Evolutionary conservation across 1,140 invertebrate species (phyloP).

Genomic region (Helicoverpa armigera): DNA sequence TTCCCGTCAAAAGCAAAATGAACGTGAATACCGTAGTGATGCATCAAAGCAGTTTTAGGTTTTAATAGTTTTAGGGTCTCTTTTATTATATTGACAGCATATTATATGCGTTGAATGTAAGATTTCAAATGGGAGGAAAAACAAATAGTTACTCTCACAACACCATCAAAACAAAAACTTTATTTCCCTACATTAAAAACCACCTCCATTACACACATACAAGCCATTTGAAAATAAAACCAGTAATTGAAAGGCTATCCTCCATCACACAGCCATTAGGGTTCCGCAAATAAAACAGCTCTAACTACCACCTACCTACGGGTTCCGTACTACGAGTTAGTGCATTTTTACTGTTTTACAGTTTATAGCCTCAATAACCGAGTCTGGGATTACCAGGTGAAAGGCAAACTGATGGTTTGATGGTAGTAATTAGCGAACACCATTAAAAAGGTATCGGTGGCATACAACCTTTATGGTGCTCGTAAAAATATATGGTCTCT

Average conservation of each 20-base stretch:
- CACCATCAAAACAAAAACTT: too few species aligned
- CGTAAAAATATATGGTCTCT: not conserved
- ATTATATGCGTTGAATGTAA: too few species aligned
- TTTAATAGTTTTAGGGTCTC: too few species aligned
- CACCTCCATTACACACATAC: not conserved
- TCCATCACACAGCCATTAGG: slow-evolving; percentile 6
- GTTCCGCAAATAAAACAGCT: not conserved
- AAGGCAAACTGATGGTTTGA: not conserved
- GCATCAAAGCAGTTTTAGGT: too few species aligned
- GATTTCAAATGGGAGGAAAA: too few species aligned
- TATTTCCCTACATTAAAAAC: too few species aligned
- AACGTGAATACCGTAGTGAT: too few species aligned
- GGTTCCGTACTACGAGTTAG: not conserved
- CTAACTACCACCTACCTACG: not conserved
- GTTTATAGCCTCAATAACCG: slow-evolving; percentile 11
- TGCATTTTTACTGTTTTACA: slow-evolving; percentile 4
- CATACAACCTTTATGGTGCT: not conserved
- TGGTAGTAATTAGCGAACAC: not conserved
- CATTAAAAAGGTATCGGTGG: not conserved
- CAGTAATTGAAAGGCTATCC: not conserved
- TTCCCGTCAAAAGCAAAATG: too few species aligned
- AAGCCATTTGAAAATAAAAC: slow-evolving; percentile 9
- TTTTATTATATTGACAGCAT: too few species aligned
- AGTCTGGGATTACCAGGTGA: not conserved
- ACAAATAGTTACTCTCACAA: too few species aligned